A percentile compares a stretch with the other conserved stretches of the same genome.
Conservation (phyloP, 2,888 invertebrate genomes). For the Brachylomia viminalis region DNA sequence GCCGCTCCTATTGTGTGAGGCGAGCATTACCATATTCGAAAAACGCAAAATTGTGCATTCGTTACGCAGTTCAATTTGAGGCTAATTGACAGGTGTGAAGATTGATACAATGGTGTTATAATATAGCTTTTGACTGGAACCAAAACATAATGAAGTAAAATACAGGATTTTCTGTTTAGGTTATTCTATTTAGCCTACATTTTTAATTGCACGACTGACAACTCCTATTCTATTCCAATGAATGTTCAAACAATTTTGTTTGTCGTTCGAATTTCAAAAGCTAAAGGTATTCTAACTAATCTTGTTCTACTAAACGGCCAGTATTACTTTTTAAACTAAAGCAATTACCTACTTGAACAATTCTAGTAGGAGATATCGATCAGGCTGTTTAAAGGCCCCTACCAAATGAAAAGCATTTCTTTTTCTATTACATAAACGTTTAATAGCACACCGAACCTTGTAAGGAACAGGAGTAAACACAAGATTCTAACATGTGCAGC, state of each 20-base stretch:
- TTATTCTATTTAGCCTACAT: conserved; percentile 2
- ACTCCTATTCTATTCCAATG: neutral
- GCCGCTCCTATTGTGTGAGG: conserved; percentile 66
- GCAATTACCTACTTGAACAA: conserved; percentile 29
- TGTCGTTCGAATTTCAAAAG: conserved; percentile 33
- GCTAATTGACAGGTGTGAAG: conserved; percentile 66
- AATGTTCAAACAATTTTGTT: neutral
- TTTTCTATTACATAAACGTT: conserved; percentile 46
- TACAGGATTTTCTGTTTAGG: neutral
- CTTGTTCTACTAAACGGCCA: neutral
- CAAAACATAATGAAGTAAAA: conserved; percentile 26
- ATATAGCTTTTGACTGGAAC: conserved; percentile 25
- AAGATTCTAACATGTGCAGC: conserved; percentile 49
- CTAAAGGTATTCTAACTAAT: neutral
- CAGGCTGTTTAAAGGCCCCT: neutral
- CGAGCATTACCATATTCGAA: conserved; percentile 52
- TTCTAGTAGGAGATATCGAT: conserved; percentile 27
- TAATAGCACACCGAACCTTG: conserved; percentile 51
- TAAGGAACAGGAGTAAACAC: conserved; percentile 48
- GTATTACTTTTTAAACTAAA: conserved; percentile 5
- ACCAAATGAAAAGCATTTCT: conserved; percentile 34
- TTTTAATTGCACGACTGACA: neutral
- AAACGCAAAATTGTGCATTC: conserved; percentile 52
- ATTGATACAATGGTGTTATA: conserved; percentile 45
- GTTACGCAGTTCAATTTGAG: conserved; percentile 53